Percentiles rank a stretch among this genome's conserved stretches.
phyloP scores from a whole-genome alignment of 2,888 invertebrate species.

The Carpatolechia fugitivella region DNA sequence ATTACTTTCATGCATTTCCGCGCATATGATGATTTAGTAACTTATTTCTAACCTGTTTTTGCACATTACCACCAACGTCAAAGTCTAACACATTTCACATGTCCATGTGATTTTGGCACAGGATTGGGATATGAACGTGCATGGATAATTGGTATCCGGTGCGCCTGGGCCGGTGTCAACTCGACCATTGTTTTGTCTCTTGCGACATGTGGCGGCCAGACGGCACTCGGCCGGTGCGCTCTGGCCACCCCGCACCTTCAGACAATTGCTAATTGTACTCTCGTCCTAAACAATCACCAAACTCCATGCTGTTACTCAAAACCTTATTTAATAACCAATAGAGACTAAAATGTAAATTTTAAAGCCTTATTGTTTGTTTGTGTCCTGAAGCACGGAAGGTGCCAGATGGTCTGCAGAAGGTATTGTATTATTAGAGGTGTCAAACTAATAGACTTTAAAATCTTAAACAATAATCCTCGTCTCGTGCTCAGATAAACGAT shows the following conservation, averaged over 20 bases:
- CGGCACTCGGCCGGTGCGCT: slow-evolving; percentile 34
- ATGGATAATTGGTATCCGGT: slow-evolving; percentile 2
- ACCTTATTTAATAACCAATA: slow-evolving; percentile 20
- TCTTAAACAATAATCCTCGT: slow-evolving; percentile 12
- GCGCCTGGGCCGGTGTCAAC: not conserved
- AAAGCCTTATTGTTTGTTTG: slow-evolving; percentile 1
- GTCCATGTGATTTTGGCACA: too few species aligned
- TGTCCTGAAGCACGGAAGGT: slow-evolving; percentile 26
- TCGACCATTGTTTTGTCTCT: not conserved
- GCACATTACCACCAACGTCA: too few species aligned
- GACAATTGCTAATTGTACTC: slow-evolving; percentile 50
- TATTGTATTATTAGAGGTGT: slow-evolving; percentile 46
- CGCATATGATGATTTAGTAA: too few species aligned
- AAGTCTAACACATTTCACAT: too few species aligned
- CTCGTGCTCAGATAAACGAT: slow-evolving; percentile 12
- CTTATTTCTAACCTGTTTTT: too few species aligned
- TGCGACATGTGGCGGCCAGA: slow-evolving; percentile 43
- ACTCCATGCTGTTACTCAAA: slow-evolving; percentile 4
- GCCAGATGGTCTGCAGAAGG: slow-evolving; percentile 58
- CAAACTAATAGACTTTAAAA: slow-evolving; percentile 36
- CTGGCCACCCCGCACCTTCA: slow-evolving; percentile 32
- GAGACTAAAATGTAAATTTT: slow-evolving; percentile 21
- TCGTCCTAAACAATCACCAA: slow-evolving; percentile 36
- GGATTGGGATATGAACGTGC: not conserved
- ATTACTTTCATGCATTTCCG: too few species aligned